phyloP scores from a whole-genome alignment of 2,888 invertebrate genomes.

The Torymus aiolomorphi region DNA sequence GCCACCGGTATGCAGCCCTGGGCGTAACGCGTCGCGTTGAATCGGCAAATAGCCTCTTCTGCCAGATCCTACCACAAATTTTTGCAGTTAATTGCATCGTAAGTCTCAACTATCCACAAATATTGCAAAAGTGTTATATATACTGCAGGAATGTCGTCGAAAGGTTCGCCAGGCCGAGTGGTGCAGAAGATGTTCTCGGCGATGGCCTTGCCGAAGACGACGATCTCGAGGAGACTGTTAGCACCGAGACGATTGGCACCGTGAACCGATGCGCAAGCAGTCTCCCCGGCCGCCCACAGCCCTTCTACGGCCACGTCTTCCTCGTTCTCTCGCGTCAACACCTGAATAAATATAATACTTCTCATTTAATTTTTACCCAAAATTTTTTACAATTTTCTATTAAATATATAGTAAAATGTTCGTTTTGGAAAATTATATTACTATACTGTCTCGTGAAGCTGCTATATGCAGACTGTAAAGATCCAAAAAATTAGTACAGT shows the following conservation, averaged over 20 bases:
- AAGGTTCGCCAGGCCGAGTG: constrained; percentile 89
- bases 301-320: constrained; percentile 87
- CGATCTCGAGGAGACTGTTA: constrained; percentile 96
- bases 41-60: constrained; percentile 66
- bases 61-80: constrained; percentile 60
- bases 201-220: constrained; percentile 98
- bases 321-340: constrained; percentile 79
- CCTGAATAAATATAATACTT: constrained; percentile 72
- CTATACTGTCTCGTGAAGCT: no score
- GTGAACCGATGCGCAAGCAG: constrained; percentile 96
- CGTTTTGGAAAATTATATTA: no score
- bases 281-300: constrained; percentile 95
- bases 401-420: no score
- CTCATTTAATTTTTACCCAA: neutral
- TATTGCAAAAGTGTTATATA: no score
- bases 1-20: constrained; percentile 77
- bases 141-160: constrained; percentile 84
- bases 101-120: no score
- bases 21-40: constrained; percentile 68
- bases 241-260: constrained; percentile 99
- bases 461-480: no score
- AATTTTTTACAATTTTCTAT: no score
- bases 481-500: no score
- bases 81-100: no score
- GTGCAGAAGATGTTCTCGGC: constrained; percentile 91